A percentile compares a stretch with the other conserved stretches of the same genome.
Conservation (phyloP, 2,797 vertebrate genomes). For the Typhlichthys eigenmanni region DNA sequence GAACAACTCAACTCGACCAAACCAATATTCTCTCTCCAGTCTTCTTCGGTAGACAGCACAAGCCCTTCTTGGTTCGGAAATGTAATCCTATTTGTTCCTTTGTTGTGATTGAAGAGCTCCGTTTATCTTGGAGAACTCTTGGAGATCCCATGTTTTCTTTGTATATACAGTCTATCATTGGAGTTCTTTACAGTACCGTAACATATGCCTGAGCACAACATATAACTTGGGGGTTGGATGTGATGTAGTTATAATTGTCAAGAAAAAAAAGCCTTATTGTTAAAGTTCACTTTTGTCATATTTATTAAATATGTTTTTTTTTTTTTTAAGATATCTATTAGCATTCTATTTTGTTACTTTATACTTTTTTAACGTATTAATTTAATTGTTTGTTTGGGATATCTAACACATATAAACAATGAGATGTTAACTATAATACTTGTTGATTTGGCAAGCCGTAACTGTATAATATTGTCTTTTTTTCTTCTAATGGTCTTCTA, state of each 20-base stretch:
- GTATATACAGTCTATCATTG: constrained; percentile 73
- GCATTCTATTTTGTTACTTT: constrained; percentile 76
- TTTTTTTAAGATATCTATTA: constrained; percentile 74
- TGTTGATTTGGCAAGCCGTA: constrained; percentile 77
- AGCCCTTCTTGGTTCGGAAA: constrained; percentile 51
- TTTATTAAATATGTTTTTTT: constrained; percentile 69
- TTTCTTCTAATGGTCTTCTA: constrained; percentile 68
- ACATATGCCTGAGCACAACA: constrained; percentile 74
- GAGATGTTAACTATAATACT: constrained; percentile 65
- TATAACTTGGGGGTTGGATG: constrained; percentile 70
- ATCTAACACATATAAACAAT: constrained; percentile 76
- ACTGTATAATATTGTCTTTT: constrained; percentile 66
- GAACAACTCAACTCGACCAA: constrained; percentile 32
- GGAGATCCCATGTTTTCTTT: constrained; percentile 51
- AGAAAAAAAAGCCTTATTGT: constrained; percentile 81
- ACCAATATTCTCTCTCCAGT: constrained; percentile 25
- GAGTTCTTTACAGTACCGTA: constrained; percentile 68
- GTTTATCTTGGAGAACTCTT: constrained; percentile 47
- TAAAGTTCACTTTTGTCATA: constrained; percentile 74
- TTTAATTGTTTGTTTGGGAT: constrained; percentile 67
- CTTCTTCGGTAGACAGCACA: constrained; percentile 40
- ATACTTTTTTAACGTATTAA: constrained; percentile 63
- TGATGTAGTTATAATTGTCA: constrained; percentile 73
- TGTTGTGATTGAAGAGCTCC: constrained; percentile 58
- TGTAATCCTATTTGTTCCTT: constrained; percentile 52